Percentiles rank a stretch among this genome's conserved stretches.
Evolutionary conservation across 2,888 invertebrate genomes (phyloP).

Genomic region (Plebejus argus): DNA sequence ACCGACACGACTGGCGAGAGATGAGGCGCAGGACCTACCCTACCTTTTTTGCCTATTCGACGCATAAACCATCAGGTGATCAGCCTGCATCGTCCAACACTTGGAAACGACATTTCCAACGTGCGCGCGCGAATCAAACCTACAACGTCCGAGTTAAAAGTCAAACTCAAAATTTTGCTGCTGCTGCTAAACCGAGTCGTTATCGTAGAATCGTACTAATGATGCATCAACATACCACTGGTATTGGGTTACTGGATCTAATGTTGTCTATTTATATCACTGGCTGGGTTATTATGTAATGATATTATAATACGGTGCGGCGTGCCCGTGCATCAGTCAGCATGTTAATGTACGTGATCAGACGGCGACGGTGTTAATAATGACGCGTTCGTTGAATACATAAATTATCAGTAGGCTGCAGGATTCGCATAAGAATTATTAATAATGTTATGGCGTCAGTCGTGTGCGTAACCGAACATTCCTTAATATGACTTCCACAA

Average conservation of each 20-base stretch:
- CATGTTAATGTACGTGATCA: constrained; percentile 70
- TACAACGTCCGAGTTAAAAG: no score
- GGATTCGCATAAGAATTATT: constrained; percentile 8
- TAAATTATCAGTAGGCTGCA: constrained; percentile 49
- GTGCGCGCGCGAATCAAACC: no score
- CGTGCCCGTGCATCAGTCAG: constrained; percentile 75
- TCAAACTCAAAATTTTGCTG: no score
- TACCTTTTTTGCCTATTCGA: no score
- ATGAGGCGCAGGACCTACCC: no score
- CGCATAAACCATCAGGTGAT: no score
- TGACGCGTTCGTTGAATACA: constrained; percentile 67
- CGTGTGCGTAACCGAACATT: neutral
- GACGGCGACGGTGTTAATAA: constrained; percentile 70
- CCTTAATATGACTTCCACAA: neutral
- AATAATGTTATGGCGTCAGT: neutral
- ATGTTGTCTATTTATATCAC: neutral
- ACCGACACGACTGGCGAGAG: no score
- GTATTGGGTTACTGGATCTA: neutral
- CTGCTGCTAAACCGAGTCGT: no score
- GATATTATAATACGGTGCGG: constrained; percentile 48
- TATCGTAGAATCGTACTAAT: no score
- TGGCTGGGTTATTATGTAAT: constrained; percentile 19
- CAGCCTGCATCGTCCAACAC: no score
- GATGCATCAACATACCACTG: neutral
- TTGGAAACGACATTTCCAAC: no score